These are phyloP conservation scores for Hydrotaea cyrtoneurina DNA, from an alignment of 2,888 invertebrate genomes.

Conservation along the genomic window DNA sequence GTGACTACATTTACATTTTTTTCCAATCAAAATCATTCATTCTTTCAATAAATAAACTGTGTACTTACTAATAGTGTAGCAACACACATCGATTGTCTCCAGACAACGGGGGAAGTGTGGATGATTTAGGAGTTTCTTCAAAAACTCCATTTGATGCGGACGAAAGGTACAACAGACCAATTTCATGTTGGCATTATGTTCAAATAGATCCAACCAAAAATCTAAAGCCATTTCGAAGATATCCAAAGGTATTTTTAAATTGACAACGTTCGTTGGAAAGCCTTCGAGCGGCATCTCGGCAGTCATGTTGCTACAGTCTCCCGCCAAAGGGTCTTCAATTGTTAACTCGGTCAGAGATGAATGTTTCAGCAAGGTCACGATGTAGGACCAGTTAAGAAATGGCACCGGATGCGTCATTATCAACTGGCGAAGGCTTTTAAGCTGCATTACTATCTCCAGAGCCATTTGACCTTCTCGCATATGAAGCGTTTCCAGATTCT, in stretches of 20 bases:
- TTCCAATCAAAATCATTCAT: no score
- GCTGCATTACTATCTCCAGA: background rate
- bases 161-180: no score
- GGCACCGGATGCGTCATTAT: background rate
- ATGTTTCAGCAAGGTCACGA: background rate
- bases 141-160: no score
- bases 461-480: background rate
- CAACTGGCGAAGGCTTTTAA: background rate
- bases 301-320: background rate
- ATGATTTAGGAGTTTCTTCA: background rate
- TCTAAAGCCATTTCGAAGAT: background rate
- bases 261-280: background rate
- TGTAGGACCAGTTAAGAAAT: background rate
- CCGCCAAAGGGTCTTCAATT: background rate
- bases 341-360: background rate
- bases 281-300: background rate
- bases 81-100: background rate
- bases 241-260: background rate
- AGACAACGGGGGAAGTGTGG: background rate
- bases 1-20: no score
- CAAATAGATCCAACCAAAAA: slow-evolving; percentile 1
- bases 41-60: background rate
- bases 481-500: background rate
- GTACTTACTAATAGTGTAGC: background rate
- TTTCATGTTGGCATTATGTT: background rate